Percentiles rank a stretch among this genome's conserved stretches.
phyloP scores from a whole-genome alignment of 2,113 vertebrate genomes.

The Erpornis zantholeuca region DNA sequence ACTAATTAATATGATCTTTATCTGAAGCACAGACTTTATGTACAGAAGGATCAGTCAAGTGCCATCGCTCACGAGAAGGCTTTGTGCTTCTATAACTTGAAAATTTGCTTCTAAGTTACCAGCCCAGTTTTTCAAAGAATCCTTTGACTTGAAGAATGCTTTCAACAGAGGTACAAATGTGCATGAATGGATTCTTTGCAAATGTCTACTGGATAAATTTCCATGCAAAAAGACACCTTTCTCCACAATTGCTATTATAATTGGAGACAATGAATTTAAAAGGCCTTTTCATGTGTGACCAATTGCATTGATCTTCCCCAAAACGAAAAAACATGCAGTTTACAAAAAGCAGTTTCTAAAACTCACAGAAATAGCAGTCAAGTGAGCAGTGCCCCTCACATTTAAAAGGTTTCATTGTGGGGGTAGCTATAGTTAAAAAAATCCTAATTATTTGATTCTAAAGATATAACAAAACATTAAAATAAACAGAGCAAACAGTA shows the following conservation, averaged over 20 bases:
- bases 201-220: neutral
- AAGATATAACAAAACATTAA: neutral
- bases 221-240: neutral
- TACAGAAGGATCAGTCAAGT: neutral
- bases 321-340: fast-evolving
- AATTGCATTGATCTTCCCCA: neutral
- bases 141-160: neutral
- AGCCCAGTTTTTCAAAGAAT: neutral
- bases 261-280: neutral
- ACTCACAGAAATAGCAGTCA: neutral
- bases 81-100: neutral
- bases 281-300: neutral
- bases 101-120: neutral
- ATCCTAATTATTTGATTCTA: neutral
- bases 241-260: neutral
- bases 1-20: neutral
- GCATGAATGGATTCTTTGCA: neutral
- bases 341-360: neutral
- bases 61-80: neutral
- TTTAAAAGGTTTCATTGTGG: neutral
- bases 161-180: neutral
- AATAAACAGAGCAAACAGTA: neutral
- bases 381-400: neutral
- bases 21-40: neutral
- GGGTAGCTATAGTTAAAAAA: neutral